Percentiles rank a stretch among this genome's conserved stretches.
Conservation (phyloP, 2,797 vertebrate species). For the Macroramphosus scolopax region DNA sequence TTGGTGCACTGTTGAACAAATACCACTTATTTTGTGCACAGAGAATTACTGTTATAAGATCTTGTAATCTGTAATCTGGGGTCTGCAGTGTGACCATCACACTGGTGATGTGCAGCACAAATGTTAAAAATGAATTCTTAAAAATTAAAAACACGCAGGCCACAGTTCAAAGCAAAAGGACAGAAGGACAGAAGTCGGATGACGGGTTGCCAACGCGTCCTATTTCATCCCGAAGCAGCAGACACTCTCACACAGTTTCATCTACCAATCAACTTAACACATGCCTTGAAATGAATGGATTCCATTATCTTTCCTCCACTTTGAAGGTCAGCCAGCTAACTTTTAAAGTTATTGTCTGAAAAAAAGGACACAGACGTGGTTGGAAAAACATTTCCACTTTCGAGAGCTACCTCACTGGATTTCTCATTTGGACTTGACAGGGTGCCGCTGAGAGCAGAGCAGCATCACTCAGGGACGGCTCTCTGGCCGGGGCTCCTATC, state of each 20-base stretch:
- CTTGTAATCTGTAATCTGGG: too few species aligned
- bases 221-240: slow-evolving; percentile 61
- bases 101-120: too few species aligned
- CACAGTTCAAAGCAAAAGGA: slow-evolving; percentile 53
- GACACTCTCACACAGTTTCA: slow-evolving; percentile 60
- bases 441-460: slow-evolving; percentile 63
- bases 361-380: slow-evolving; percentile 52
- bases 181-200: slow-evolving; percentile 36
- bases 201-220: slow-evolving; percentile 41
- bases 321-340: slow-evolving; percentile 79
- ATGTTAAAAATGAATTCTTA: slow-evolving; percentile 42
- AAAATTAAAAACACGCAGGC: slow-evolving; percentile 38
- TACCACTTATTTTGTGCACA: too few species aligned
- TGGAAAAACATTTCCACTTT: slow-evolving; percentile 67
- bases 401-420: slow-evolving; percentile 67
- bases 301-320: slow-evolving; percentile 62
- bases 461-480: slow-evolving; percentile 70
- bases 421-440: slow-evolving; percentile 80
- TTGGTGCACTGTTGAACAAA: too few species aligned
- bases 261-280: slow-evolving; percentile 73
- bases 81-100: not conserved
- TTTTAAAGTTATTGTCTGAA: slow-evolving; percentile 73
- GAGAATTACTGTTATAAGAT: too few species aligned
- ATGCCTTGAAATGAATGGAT: slow-evolving; percentile 65
- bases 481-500: slow-evolving; percentile 62